phyloP scores from a whole-genome alignment of 2,113 vertebrate species.

The Bufo gargarizans region DNA sequence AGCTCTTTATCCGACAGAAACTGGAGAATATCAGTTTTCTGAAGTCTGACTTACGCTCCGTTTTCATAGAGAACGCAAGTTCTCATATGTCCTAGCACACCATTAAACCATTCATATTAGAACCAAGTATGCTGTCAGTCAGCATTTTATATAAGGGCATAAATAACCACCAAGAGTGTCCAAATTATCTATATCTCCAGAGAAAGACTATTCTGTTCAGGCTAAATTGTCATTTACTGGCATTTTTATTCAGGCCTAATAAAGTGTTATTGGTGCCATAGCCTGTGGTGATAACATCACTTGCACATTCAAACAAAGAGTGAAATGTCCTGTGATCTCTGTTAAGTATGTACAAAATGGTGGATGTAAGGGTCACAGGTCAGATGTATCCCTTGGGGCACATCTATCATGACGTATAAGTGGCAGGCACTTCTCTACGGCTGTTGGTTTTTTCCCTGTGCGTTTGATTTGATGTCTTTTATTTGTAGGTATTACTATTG shows the following conservation, averaged over 20 bases:
- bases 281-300: slow-evolving; percentile 24
- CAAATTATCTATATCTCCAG: slow-evolving; percentile 9
- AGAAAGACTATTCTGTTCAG: background rate
- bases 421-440: slow-evolving; percentile 12
- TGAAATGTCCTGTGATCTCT: slow-evolving; percentile 28
- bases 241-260: slow-evolving; percentile 34
- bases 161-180: slow-evolving; percentile 32
- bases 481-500: slow-evolving; percentile 13
- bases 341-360: slow-evolving; percentile 27
- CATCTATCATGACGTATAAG: slow-evolving; percentile 21
- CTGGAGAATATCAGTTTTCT: background rate
- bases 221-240: slow-evolving; percentile 33
- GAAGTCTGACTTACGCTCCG: background rate
- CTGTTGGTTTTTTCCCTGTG: slow-evolving; percentile 10
- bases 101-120: slow-evolving; percentile 32
- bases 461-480: slow-evolving; percentile 24
- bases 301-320: slow-evolving; percentile 28
- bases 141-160: slow-evolving; percentile 21
- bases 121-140: slow-evolving; percentile 14
- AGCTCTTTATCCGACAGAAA: slow-evolving; percentile 8
- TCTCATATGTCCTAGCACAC: slow-evolving; percentile 16
- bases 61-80: background rate
- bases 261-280: slow-evolving; percentile 21
- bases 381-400: slow-evolving; percentile 21
- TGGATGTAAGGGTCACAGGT: slow-evolving; percentile 29